Conservation (phyloP, 2,113 vertebrate genomes). For the Ailurus styani region DNA sequence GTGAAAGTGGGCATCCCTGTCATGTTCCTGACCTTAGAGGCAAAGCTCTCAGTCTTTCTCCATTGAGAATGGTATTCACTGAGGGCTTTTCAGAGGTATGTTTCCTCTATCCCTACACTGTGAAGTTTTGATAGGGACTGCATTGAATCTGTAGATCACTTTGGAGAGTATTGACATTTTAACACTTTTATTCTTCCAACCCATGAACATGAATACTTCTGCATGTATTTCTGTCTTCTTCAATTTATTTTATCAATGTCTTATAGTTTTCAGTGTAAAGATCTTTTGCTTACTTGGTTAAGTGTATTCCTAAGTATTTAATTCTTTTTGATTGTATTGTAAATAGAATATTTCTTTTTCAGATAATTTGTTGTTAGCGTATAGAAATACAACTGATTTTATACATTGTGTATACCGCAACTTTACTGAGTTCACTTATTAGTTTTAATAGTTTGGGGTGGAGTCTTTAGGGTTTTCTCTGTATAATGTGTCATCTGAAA, state of each 20-base stretch:
- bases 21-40: no score
- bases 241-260: not conserved
- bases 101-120: no score
- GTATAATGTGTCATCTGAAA: not conserved
- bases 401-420: not conserved
- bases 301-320: not conserved
- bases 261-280: not conserved
- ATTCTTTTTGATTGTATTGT: not conserved
- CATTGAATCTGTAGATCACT: not conserved
- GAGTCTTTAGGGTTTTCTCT: not conserved
- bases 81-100: no score
- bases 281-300: not conserved
- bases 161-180: not conserved
- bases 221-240: not conserved
- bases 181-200: not conserved
- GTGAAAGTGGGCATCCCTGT: no score
- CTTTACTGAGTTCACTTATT: not conserved
- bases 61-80: no score
- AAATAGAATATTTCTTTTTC: not conserved
- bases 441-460: not conserved
- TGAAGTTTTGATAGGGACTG: not conserved
- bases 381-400: not conserved
- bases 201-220: not conserved
- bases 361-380: not conserved
- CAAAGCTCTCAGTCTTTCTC: no score